A percentile compares a stretch with the other conserved stretches of the same genome.
Conservation (phyloP, 53 echinoderm and acorn worm species). For the Glandiceps talaboti region DNA sequence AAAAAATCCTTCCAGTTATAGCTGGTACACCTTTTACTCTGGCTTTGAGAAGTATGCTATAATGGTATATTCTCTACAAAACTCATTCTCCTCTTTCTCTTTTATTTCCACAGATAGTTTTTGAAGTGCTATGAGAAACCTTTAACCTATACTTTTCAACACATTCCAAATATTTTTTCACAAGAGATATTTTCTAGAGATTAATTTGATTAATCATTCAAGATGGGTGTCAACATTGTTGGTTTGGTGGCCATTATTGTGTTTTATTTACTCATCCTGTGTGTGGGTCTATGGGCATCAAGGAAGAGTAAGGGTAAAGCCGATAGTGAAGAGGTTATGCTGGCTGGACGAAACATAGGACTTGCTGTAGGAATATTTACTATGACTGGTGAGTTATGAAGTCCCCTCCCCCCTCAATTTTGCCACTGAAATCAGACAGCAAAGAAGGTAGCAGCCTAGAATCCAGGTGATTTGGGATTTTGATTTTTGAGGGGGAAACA, state of each 20-base stretch:
- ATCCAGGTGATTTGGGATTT: too few relatives aligned
- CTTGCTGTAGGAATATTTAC: slow-evolving; percentile 90
- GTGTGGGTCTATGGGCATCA: slow-evolving; percentile 88
- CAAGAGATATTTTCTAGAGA: background rate
- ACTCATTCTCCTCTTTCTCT: background rate
- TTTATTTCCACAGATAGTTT: background rate
- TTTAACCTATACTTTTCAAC: background rate
- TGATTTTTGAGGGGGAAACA: too few relatives aligned
- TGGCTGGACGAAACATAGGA: slow-evolving; percentile 91
- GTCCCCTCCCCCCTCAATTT: too few relatives aligned
- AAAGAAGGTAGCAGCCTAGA: too few relatives aligned
- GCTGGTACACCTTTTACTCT: too few relatives aligned
- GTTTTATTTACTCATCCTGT: slow-evolving; percentile 83
- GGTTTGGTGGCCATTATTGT: slow-evolving; percentile 77
- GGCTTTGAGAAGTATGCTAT: too few relatives aligned
- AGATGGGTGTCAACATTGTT: slow-evolving; percentile 90
- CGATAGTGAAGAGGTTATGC: slow-evolving; percentile 85
- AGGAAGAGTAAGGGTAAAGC: slow-evolving; percentile 83
- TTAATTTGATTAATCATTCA: too few relatives aligned
- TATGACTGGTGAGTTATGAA: slow-evolving; percentile 87
- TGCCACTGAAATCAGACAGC: too few relatives aligned
- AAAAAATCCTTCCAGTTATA: too few relatives aligned
- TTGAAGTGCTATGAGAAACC: background rate
- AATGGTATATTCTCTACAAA: background rate
- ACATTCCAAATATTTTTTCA: background rate